A percentile compares a stretch with the other conserved stretches of the same genome.
phyloP scores from a whole-genome alignment of 1,140 invertebrate genomes.

The Drosophila guanche region DNA sequence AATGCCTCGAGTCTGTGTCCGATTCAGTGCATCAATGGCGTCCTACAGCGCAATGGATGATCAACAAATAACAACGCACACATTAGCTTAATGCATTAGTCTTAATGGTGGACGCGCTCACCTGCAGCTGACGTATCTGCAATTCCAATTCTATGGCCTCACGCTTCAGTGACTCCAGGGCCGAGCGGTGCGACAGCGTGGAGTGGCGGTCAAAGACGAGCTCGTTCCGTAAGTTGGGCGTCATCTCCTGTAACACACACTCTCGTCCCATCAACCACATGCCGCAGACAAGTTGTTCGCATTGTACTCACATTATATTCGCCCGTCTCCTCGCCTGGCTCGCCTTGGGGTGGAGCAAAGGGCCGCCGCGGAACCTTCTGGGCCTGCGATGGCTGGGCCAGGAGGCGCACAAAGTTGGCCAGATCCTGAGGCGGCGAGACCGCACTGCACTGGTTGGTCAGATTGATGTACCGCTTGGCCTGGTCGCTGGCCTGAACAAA shows the following conservation, averaged over 20 bases:
- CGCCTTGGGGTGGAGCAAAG: slow-evolving; percentile 88
- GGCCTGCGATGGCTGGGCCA: slow-evolving; percentile 86
- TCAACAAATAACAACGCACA: slow-evolving; percentile 3
- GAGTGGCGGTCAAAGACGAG: slow-evolving; percentile 92
- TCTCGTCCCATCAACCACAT: neutral
- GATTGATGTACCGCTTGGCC: slow-evolving; percentile 89
- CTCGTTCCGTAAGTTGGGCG: slow-evolving; percentile 91
- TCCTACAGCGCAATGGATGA: slow-evolving; percentile 86
- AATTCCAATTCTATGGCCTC: slow-evolving; percentile 92
- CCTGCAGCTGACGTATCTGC: slow-evolving; percentile 92
- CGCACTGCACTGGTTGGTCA: slow-evolving; percentile 88
- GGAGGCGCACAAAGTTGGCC: slow-evolving; percentile 88
- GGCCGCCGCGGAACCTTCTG: slow-evolving; percentile 85
- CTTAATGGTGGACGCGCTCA: slow-evolving; percentile 42
- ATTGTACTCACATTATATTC: slow-evolving; percentile 75
- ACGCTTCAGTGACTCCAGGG: slow-evolving; percentile 91
- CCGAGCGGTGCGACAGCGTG: slow-evolving; percentile 88
- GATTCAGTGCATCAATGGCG: slow-evolving; percentile 90
- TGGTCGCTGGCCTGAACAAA: slow-evolving; percentile 88
- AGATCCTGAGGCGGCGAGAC: slow-evolving; percentile 89
- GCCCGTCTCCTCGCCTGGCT: slow-evolving; percentile 67
- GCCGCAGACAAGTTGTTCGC: neutral
- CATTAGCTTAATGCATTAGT: no score
- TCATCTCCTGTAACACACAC: slow-evolving; percentile 84
- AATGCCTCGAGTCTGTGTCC: slow-evolving; percentile 93